These are phyloP conservation scores for Aricia artaxerxes DNA, from an alignment of 2,888 invertebrate genomes.

Conservation along the genomic window DNA sequence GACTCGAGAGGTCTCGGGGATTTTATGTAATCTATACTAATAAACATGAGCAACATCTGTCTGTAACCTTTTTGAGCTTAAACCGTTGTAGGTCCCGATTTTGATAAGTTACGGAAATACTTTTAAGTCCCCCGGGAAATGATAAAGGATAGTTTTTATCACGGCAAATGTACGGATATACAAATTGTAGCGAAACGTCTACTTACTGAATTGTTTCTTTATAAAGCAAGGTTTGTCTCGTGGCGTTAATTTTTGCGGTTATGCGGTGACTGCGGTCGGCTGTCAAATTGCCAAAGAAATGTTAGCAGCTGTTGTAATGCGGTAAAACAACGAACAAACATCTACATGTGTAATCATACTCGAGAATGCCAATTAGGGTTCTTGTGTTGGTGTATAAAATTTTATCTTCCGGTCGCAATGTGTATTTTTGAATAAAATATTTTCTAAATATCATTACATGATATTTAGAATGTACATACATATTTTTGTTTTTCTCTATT, in stretches of 20 bases:
- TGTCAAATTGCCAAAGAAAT: conserved; percentile 29
- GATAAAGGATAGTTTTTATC: not conserved
- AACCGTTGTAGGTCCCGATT: too few relatives aligned
- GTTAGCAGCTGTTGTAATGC: conserved; percentile 28
- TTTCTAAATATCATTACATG: not conserved
- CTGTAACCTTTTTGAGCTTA: too few relatives aligned
- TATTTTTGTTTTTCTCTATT: not conserved
- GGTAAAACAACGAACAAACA: conserved; percentile 20
- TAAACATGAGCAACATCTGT: not conserved
- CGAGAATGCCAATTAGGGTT: conserved; percentile 17
- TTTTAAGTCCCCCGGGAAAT: not conserved
- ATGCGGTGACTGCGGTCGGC: conserved; percentile 17
- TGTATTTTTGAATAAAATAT: not conserved
- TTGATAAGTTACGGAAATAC: too few relatives aligned
- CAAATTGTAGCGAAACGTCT: not conserved
- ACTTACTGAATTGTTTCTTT: not conserved
- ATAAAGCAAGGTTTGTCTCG: not conserved
- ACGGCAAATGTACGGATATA: too few relatives aligned
- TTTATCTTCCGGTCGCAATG: not conserved
- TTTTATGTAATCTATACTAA: not conserved
- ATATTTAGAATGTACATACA: not conserved
- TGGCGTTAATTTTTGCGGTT: conserved; percentile 8
- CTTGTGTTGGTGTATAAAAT: not conserved
- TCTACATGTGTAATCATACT: conserved; percentile 15
- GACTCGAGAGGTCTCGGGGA: not conserved